A percentile compares a stretch with the other conserved stretches of the same genome.
These are phyloP conservation scores for Okamejei kenojei DNA, from an alignment of 2,797 vertebrate species.

Conservation along the genomic window DNA sequence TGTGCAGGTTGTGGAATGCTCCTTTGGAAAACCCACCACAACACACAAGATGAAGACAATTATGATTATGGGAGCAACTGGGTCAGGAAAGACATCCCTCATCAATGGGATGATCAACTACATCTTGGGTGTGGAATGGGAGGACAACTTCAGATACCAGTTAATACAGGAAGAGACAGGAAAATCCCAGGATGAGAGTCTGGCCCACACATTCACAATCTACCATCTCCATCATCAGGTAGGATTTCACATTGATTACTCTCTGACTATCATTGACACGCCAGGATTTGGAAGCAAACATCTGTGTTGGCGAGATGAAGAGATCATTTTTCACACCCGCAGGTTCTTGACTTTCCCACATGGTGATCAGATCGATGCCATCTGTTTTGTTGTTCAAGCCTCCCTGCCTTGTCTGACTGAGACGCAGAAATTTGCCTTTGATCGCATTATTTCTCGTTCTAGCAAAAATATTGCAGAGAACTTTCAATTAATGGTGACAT, in stretches of 20 bases:
- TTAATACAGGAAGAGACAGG: not conserved
- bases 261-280: conserved; percentile 18
- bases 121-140: conserved; percentile 15
- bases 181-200: not conserved
- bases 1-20: not conserved
- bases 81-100: too few relatives aligned
- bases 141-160: not conserved
- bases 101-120: not conserved
- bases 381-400: not conserved
- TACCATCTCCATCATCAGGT: not conserved
- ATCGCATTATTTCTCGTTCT: not conserved
- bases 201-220: not conserved
- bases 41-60: not conserved
- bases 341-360: not conserved
- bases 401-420: not conserved
- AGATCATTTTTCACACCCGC: not conserved
- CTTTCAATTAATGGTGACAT: not conserved
- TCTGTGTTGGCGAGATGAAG: not conserved
- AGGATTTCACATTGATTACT: not conserved
- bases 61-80: not conserved
- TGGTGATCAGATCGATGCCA: conserved; percentile 6
- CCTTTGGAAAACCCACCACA: not conserved
- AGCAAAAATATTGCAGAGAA: conserved; percentile 28
- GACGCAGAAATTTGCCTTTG: not conserved
- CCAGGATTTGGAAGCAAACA: not conserved